Percentiles rank a stretch among this genome's conserved stretches.
These are phyloP conservation scores for Drosophila rubida DNA, from an alignment of 2,888 invertebrate species.

Conservation along the genomic window DNA sequence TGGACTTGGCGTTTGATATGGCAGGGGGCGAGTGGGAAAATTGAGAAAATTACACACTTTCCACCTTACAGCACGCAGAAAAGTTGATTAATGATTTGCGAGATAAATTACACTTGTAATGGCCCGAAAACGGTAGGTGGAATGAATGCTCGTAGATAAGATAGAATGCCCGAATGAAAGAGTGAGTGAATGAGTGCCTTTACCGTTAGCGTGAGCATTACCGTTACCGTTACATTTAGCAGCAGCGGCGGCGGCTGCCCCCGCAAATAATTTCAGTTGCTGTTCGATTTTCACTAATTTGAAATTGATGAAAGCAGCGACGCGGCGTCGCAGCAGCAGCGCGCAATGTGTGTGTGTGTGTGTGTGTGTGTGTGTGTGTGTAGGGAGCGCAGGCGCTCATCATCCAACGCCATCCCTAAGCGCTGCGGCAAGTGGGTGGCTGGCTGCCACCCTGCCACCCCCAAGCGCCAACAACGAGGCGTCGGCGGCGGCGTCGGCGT, in stretches of 20 bases:
- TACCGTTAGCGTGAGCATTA: neutral
- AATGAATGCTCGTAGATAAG: slow-evolving; percentile 35
- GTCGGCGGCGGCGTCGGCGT: slow-evolving; percentile 7
- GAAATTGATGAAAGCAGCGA: slow-evolving; percentile 76
- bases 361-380: neutral
- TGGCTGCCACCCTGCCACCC: slow-evolving; percentile 19
- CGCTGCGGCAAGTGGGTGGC: slow-evolving; percentile 4
- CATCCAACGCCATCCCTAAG: slow-evolving; percentile 27
- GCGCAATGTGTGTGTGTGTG: neutral
- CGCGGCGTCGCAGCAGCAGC: slow-evolving; percentile 26
- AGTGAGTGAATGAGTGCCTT: slow-evolving; percentile 15
- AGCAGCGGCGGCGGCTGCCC: slow-evolving; percentile 61
- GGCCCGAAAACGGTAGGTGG: slow-evolving; percentile 49
- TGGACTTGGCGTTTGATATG: slow-evolving; percentile 42
- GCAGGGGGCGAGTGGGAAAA: slow-evolving; percentile 14
- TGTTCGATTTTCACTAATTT: slow-evolving; percentile 78
- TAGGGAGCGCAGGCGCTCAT: slow-evolving; percentile 65
- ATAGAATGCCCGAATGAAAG: neutral
- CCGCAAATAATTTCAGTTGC: slow-evolving; percentile 67
- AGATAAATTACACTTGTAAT: slow-evolving; percentile 81
- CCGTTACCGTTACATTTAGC: slow-evolving; percentile 38
- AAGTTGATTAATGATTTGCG: slow-evolving; percentile 76
- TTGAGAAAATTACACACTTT: slow-evolving; percentile 34
- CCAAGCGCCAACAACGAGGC: slow-evolving; percentile 62
- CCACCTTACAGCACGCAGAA: slow-evolving; percentile 22